These are phyloP conservation scores for Pterocles gutturalis DNA, from an alignment of 2,113 vertebrate species.

Conservation along the genomic window DNA sequence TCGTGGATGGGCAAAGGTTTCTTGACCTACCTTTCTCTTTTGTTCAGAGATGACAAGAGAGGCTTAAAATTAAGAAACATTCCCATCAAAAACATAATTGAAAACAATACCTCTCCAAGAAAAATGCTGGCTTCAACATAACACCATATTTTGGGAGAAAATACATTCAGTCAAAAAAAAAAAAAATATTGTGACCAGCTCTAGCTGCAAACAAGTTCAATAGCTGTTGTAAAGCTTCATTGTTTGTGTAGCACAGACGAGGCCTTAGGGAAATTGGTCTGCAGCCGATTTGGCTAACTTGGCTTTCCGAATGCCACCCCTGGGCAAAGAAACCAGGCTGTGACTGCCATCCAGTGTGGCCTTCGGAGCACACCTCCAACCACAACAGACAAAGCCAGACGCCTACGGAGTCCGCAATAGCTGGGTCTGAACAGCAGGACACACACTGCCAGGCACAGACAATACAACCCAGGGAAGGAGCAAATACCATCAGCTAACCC, in stretches of 20 bases:
- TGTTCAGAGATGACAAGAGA: not conserved
- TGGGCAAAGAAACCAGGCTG: constrained; percentile 49
- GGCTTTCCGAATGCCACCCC: not conserved
- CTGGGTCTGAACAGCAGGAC: constrained; percentile 14
- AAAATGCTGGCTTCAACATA: constrained; percentile 27
- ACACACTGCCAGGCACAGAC: not conserved
- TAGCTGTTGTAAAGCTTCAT: constrained; percentile 55
- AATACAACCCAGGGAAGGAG: not conserved
- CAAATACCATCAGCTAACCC: not conserved
- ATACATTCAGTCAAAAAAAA: not conserved
- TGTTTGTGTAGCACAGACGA: constrained; percentile 53
- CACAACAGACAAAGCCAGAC: not conserved
- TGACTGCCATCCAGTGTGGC: constrained; percentile 32
- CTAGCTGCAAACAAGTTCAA: constrained; percentile 45
- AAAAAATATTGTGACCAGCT: not conserved
- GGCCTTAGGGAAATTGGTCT: constrained; percentile 50
- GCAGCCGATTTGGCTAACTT: constrained; percentile 49
- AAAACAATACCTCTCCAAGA: constrained; percentile 40
- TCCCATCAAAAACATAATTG: not conserved
- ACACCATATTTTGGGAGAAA: constrained; percentile 16
- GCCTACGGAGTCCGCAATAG: constrained; percentile 11
- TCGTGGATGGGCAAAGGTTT: not conserved
- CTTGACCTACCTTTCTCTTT: not conserved
- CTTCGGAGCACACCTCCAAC: constrained; percentile 4
- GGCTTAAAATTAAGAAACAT: constrained; percentile 5